phyloP scores from a whole-genome alignment of 2,113 vertebrate genomes.

The Psittacara wagleri region DNA sequence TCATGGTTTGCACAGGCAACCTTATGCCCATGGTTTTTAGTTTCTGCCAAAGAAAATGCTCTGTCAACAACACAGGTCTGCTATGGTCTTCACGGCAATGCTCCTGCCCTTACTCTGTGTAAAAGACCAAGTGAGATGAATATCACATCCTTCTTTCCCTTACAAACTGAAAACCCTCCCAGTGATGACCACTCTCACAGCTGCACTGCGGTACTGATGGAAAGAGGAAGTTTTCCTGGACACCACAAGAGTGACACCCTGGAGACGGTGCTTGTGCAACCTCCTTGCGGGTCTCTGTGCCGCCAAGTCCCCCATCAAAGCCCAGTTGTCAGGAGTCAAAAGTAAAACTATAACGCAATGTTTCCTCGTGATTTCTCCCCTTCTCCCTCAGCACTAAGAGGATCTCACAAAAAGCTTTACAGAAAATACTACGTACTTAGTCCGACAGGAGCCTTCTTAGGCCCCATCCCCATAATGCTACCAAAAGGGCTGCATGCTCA shows the following conservation, averaged over 20 bases:
- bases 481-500: neutral
- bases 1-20: neutral
- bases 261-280: slow-evolving; percentile 64
- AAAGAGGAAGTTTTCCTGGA: slow-evolving; percentile 83
- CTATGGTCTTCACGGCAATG: accelerated
- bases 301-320: neutral
- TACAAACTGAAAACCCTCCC: neutral
- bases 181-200: neutral
- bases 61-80: neutral
- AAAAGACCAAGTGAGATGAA: neutral
- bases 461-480: neutral
- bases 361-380: neutral
- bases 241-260: slow-evolving; percentile 74
- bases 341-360: neutral
- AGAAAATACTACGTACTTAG: neutral
- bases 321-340: slow-evolving; percentile 2
- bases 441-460: neutral
- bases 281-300: neutral
- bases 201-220: slow-evolving; percentile 59
- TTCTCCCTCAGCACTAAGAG: neutral
- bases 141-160: neutral
- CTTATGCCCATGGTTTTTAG: neutral
- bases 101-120: neutral
- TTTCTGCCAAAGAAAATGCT: neutral
- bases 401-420: neutral